Evolutionary conservation across 2,888 invertebrate genomes (phyloP).

Genomic region (Pediacus dermestoides): DNA sequence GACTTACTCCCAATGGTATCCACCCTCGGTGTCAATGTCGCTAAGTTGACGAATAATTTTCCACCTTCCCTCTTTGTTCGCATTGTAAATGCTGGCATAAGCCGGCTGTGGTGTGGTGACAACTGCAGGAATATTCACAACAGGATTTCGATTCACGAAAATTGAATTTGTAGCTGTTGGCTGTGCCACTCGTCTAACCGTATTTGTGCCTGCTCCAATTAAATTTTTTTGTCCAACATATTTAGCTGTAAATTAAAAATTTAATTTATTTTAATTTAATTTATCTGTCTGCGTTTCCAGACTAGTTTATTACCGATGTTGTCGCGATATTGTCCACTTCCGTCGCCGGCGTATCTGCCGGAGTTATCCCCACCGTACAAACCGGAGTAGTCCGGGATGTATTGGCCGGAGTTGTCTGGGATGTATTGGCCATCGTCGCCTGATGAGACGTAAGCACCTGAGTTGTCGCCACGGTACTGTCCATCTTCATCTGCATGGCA

Average conservation of each 20-base stretch:
- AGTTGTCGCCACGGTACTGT: slow-evolving; percentile 8
- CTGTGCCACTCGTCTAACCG: not conserved
- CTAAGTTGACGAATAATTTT: not conserved
- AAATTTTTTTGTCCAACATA: not conserved
- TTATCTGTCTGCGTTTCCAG: not conserved
- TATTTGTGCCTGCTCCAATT: not conserved
- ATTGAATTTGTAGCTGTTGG: too few relatives aligned
- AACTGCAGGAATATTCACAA: too few relatives aligned
- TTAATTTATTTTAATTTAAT: not conserved
- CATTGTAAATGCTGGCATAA: not conserved
- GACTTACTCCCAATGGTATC: slow-evolving; percentile 1
- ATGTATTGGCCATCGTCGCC: slow-evolving; percentile 20
- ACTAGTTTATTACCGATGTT: not conserved
- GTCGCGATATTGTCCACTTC: slow-evolving; percentile 10
- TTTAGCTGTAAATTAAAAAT: not conserved
- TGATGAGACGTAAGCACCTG: slow-evolving; percentile 7
- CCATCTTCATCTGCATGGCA: slow-evolving; percentile 6
- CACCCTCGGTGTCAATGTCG: not conserved
- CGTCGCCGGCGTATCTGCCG: slow-evolving; percentile 16
- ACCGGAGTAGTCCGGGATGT: slow-evolving; percentile 19
- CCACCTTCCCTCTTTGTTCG: slow-evolving; percentile 3
- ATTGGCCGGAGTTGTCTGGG: slow-evolving; percentile 18
- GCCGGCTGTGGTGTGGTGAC: not conserved
- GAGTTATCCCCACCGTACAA: slow-evolving; percentile 15
- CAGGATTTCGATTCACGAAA: too few relatives aligned